These are phyloP conservation scores for Nannospalax galili DNA, from an alignment of 2,113 vertebrate species.

Conservation along the genomic window DNA sequence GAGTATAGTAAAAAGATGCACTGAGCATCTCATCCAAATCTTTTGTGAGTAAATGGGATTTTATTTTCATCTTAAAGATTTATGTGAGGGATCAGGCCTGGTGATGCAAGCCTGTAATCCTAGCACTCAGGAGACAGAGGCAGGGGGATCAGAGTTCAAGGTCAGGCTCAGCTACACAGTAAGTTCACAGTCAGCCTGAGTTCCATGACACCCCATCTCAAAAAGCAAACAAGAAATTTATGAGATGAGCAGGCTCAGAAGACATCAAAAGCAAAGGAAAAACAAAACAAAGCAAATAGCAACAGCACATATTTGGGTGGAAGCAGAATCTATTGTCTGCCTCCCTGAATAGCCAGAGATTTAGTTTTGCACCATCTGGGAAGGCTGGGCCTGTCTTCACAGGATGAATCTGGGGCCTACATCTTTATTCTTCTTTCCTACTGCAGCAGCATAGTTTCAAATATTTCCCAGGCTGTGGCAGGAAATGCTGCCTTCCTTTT, in stretches of 20 bases:
- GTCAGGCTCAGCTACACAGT: not conserved
- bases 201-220: not conserved
- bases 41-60: not conserved
- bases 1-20: not conserved
- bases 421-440: too few relatives aligned
- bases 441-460: too few relatives aligned
- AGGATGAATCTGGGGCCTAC: too few relatives aligned
- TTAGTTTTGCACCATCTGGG: not conserved
- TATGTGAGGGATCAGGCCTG: not conserved
- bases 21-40: not conserved
- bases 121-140: not conserved
- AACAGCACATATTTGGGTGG: not conserved
- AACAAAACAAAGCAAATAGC: not conserved
- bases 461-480: not conserved
- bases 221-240: not conserved
- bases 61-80: not conserved
- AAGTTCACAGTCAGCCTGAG: not conserved
- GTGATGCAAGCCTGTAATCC: not conserved
- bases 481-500: not conserved
- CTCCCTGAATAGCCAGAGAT: not conserved
- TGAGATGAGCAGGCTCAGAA: not conserved
- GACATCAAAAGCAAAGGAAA: not conserved
- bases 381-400: too few relatives aligned
- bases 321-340: not conserved
- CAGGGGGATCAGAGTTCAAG: not conserved